Conservation (phyloP, 2,888 invertebrate species). For the Bombylius major region DNA sequence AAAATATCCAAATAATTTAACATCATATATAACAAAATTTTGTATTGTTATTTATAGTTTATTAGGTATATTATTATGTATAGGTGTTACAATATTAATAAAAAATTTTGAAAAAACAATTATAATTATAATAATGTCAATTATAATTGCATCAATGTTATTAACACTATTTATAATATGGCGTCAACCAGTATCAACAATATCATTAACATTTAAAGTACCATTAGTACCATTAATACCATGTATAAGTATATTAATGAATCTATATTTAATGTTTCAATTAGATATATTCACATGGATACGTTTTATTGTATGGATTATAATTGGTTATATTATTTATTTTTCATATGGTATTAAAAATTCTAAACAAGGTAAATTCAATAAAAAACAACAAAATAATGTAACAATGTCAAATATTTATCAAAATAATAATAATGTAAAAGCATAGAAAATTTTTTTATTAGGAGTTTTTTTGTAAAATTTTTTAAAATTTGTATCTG, state of each 20-base stretch:
- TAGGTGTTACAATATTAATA: slow-evolving; percentile 20
- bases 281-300: slow-evolving; percentile 78
- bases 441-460: too few species aligned
- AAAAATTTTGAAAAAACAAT: slow-evolving; percentile 19
- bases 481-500: too few species aligned
- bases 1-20: slow-evolving; percentile 51
- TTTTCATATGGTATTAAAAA: slow-evolving; percentile 71
- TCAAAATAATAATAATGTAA: too few species aligned
- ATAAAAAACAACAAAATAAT: not conserved
- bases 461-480: too few species aligned
- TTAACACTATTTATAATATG: slow-evolving; percentile 47
- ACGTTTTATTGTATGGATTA: slow-evolving; percentile 73
- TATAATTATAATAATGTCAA: slow-evolving; percentile 35
- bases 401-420: too few species aligned
- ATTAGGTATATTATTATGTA: slow-evolving; percentile 29
- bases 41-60: slow-evolving; percentile 45
- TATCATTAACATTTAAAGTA: slow-evolving; percentile 61
- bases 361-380: slow-evolving; percentile 46
- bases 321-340: slow-evolving; percentile 74
- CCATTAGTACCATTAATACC: slow-evolving; percentile 79
- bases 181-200: slow-evolving; percentile 52
- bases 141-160: slow-evolving; percentile 41
- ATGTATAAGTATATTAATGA: slow-evolving; percentile 70
- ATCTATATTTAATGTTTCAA: slow-evolving; percentile 84
- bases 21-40: slow-evolving; percentile 52